These are phyloP conservation scores for Charina bottae DNA, from an alignment of 2,113 vertebrate species.

Conservation along the genomic window DNA sequence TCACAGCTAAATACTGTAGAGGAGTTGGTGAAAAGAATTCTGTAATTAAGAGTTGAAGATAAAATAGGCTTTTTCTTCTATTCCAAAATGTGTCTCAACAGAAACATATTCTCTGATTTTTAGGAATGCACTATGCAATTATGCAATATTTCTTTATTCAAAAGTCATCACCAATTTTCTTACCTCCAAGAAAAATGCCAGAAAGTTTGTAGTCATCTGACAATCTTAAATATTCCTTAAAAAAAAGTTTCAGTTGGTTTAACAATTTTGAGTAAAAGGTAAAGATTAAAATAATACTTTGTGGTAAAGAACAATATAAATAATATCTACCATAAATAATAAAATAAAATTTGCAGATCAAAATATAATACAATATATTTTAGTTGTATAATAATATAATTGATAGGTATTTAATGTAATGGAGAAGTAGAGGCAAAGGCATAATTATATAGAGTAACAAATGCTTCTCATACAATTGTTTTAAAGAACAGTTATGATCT, in stretches of 20 bases:
- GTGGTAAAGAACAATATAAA: background rate
- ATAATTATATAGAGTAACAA: background rate
- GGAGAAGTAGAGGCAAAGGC: background rate
- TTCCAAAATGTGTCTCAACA: background rate
- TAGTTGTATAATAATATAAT: no score
- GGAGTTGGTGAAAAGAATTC: slow-evolving; percentile 8
- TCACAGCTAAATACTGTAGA: slow-evolving; percentile 12
- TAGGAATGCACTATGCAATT: background rate
- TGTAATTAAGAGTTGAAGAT: slow-evolving; percentile 18
- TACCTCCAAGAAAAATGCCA: slow-evolving; percentile 87
- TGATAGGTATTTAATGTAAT: background rate
- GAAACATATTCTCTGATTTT: background rate
- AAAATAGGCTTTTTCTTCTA: background rate
- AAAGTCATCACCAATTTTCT: slow-evolving; percentile 45
- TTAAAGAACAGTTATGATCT: background rate
- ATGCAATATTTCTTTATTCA: background rate
- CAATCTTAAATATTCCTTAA: slow-evolving; percentile 84
- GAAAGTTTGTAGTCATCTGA: slow-evolving; percentile 78
- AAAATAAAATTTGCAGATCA: background rate
- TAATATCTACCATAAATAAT: no score
- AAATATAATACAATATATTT: background rate
- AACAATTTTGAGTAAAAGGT: background rate
- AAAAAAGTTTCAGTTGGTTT: slow-evolving; percentile 36
- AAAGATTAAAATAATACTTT: background rate
- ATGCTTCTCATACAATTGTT: background rate